A percentile compares a stretch with the other conserved stretches of the same genome.
Conservation (phyloP, 2,888 invertebrate species). For the Ormyrus nitidulus region DNA sequence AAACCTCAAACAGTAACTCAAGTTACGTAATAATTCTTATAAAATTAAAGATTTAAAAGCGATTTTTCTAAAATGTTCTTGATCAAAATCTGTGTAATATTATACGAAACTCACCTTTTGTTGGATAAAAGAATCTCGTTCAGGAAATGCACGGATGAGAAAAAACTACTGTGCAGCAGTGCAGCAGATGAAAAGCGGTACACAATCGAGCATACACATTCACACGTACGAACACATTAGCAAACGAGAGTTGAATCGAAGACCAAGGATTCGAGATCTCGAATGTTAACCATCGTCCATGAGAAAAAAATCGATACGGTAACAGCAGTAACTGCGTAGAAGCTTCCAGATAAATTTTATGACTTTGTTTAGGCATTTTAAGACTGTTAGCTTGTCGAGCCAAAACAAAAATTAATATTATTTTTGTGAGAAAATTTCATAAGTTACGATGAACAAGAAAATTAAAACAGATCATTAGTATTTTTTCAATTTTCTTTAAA, state of each 20-base stretch:
- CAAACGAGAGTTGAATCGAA: background rate
- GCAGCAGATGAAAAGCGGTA: conserved; percentile 22
- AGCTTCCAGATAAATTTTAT: background rate
- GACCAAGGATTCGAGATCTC: background rate
- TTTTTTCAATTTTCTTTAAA: background rate
- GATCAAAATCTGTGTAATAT: background rate
- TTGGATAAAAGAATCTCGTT: background rate
- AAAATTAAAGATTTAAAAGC: background rate
- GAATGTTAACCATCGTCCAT: background rate
- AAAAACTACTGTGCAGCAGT: conserved; percentile 41
- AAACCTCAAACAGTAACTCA: conserved; percentile 33
- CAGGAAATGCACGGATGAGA: background rate
- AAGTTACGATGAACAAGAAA: background rate
- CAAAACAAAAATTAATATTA: background rate
- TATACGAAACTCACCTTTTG: conserved; percentile 16
- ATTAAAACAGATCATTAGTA: background rate
- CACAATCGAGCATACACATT: background rate
- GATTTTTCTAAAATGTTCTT: background rate
- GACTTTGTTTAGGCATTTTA: background rate
- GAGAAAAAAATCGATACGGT: conserved; percentile 23
- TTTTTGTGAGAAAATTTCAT: background rate
- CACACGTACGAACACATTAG: background rate
- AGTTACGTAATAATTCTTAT: conserved; percentile 42
- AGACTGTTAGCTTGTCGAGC: background rate
- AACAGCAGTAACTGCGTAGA: conserved; percentile 38